These are phyloP conservation scores for Polypedilum pembai DNA, from an alignment of 1,140 invertebrate genomes.

Conservation along the genomic window DNA sequence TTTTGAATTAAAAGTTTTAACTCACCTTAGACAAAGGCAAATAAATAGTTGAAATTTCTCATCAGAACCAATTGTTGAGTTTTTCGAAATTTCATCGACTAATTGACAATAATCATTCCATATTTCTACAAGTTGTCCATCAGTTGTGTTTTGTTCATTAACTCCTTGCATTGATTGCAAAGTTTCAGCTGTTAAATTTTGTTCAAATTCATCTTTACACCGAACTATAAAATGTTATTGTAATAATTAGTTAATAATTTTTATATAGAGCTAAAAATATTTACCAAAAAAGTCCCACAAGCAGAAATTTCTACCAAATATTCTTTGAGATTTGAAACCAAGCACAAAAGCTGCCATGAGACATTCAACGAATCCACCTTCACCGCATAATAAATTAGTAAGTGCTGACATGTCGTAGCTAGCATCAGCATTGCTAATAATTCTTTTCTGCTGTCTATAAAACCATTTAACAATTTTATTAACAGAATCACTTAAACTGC, in stretches of 20 bases:
- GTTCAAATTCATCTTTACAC: conserved; percentile 73
- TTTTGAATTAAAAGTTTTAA: conserved; percentile 29
- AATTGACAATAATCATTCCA: conserved; percentile 70
- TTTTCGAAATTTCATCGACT: conserved; percentile 75
- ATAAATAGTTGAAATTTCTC: conserved; percentile 97
- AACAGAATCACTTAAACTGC: conserved; percentile 77
- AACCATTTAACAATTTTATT: conserved; percentile 97
- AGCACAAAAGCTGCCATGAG: conserved; percentile 90
- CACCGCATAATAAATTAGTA: conserved; percentile 88
- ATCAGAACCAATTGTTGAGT: conserved; percentile 88
- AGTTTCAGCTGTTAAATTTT: conserved; percentile 56
- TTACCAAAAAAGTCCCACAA: conserved; percentile 97
- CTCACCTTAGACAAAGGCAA: conserved; percentile 77
- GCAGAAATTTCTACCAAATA: conserved; percentile 91
- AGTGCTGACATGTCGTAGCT: conserved; percentile 79
- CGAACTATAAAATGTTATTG: conserved; percentile 11
- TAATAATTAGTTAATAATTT: too few species aligned
- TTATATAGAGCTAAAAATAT: conserved; percentile 35
- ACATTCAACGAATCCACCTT: conserved; percentile 84
- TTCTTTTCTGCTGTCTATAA: conserved; percentile 58
- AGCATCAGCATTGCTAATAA: neutral
- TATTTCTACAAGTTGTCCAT: conserved; percentile 56
- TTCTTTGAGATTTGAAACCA: conserved; percentile 82
- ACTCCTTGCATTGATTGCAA: conserved; percentile 38
- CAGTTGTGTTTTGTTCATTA: conserved; percentile 40